Percentiles rank a stretch among this genome's conserved stretches.
These are phyloP conservation scores for Sylvietta virens DNA, from an alignment of 2,113 vertebrate species.

Conservation along the genomic window DNA sequence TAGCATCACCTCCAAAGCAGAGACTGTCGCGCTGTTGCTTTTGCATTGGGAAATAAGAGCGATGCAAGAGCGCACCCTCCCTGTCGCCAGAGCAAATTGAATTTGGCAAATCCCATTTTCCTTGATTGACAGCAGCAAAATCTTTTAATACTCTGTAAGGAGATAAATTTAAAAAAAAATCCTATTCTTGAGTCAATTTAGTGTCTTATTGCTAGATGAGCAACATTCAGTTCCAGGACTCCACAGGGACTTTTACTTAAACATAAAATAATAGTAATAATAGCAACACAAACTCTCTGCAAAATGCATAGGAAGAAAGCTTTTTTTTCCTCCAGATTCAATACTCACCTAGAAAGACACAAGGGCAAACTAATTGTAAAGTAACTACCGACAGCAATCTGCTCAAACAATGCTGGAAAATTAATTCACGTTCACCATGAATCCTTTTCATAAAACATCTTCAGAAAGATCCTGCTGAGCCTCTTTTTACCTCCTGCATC, in stretches of 20 bases:
- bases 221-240: neutral
- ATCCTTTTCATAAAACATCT: neutral
- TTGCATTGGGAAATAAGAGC: neutral
- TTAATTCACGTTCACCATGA: neutral
- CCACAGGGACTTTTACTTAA: neutral
- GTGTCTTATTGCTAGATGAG: neutral
- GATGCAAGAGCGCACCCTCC: conserved; percentile 45
- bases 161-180: neutral
- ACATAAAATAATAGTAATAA: neutral
- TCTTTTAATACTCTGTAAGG: neutral
- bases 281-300: too few relatives aligned
- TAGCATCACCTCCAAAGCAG: neutral
- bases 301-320: neutral
- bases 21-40: neutral
- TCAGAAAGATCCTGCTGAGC: neutral
- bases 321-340: neutral
- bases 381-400: neutral
- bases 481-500: neutral
- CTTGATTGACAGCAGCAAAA: neutral
- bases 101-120: neutral
- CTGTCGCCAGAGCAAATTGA: neutral
- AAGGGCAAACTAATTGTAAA: neutral
- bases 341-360: neutral
- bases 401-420: neutral
- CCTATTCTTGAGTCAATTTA: neutral